Percentiles rank a stretch among this genome's conserved stretches.
Evolutionary conservation across 2,888 invertebrate genomes (phyloP).

Genomic region (Tetragnatha montana): DNA sequence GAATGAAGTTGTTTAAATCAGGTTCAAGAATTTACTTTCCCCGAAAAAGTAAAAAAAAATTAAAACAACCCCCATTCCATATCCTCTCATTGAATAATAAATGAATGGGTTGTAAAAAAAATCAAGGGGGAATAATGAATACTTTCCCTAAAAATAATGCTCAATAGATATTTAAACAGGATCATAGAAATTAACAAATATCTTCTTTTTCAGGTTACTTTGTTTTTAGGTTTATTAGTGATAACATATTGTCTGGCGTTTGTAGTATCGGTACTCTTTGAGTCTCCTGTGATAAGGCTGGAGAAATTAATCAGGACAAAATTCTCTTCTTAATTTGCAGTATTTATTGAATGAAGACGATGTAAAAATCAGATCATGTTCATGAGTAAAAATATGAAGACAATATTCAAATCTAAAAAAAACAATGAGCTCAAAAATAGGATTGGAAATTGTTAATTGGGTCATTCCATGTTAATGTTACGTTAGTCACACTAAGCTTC

Average conservation of each 20-base stretch:
- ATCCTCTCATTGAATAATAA: not conserved
- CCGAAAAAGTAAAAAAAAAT: too few relatives aligned
- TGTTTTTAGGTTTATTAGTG: constrained; percentile 36
- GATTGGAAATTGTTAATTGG: too few relatives aligned
- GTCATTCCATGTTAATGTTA: too few relatives aligned
- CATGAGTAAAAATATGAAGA: not conserved
- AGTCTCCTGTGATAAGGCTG: constrained; percentile 53
- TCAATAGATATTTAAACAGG: not conserved
- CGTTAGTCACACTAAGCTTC: too few relatives aligned
- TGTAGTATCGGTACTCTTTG: constrained; percentile 26
- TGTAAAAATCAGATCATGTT: not conserved
- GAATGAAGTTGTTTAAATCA: too few relatives aligned
- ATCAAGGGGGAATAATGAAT: not conserved
- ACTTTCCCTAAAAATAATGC: not conserved
- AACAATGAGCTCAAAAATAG: too few relatives aligned
- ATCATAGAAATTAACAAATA: not conserved
- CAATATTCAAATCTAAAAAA: not conserved
- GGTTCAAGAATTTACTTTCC: too few relatives aligned
- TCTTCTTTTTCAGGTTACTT: constrained; percentile 30
- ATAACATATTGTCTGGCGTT: constrained; percentile 26
- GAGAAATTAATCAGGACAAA: constrained; percentile 46
- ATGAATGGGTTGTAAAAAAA: not conserved
- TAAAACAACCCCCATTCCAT: not conserved
- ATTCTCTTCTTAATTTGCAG: not conserved
- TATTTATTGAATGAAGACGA: not conserved